Base-by-base conservation (phyloP, 1,140 invertebrate species). In the Sitobion miscanthi region DNA sequence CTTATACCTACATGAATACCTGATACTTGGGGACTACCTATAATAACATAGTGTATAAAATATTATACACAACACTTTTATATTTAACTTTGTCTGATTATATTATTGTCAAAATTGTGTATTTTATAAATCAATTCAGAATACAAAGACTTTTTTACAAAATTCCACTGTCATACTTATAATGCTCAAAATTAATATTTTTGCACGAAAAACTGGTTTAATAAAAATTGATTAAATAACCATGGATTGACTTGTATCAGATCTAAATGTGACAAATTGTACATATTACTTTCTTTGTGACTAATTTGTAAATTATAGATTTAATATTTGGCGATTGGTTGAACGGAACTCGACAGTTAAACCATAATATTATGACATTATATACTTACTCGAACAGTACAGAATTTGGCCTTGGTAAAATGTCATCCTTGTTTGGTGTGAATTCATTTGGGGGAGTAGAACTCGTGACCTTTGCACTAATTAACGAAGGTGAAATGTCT, bases 401-500 rank as follows among this genome's bases (percentile, higher is more conserved):
- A 52, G 90, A 92, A 83, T 92, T 83, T 45, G 91, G 82, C 91
- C 49, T 93, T 45, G 49, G 82, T 86, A 30, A 38, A 38, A n/a
- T 93, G 17, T 93, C 52, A 38, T 57, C 77, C 47, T 85, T 57
- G 23, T 85, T 93, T 21, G 49, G 17, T 42, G 49, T 30, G 82
- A 30, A 93, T 86, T 93, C 91, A 23, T 86, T 93, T 57, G 77
- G 82, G 30, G 82, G 69, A 54, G 42, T 93, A 57, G 82, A 85
- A n/a, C 35, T 83, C 11, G 11, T 52, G 49, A 54, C 82, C 23
- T 45, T 86, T 86, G 23, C 45, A 54, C 42, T 91, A 14, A 23
- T 52, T 49, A 77, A 82, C 30, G 47, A 52, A 52, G 90, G 42
- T 14, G 47, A 83, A 52, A 23, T 6, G 14, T 83, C 45, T n/a